Percentiles rank a stretch among this genome's conserved stretches.
Evolutionary conservation across 1,140 invertebrate genomes (phyloP).

Genomic region (Drosophila grimshawi): DNA sequence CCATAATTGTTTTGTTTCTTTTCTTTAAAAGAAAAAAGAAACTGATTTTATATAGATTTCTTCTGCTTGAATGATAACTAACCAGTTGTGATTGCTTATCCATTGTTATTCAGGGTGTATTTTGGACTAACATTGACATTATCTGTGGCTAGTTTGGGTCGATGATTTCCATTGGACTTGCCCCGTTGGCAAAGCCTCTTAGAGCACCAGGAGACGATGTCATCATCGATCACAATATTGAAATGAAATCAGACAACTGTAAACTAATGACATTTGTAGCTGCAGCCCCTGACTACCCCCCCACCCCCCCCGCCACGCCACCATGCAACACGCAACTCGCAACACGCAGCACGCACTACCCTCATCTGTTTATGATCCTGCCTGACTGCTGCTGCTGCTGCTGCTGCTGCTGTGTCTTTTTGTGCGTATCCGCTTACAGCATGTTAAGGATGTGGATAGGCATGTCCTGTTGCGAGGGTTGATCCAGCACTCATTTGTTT

Average conservation of each 20-base stretch:
- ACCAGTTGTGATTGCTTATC: too few relatives aligned
- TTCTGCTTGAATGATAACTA: too few relatives aligned
- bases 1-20: too few relatives aligned
- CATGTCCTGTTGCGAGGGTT: constrained; percentile 43
- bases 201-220: constrained; percentile 31
- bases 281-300: not conserved
- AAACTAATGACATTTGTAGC: constrained; percentile 61
- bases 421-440: constrained; percentile 64
- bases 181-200: not conserved
- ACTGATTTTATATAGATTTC: too few relatives aligned
- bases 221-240: constrained; percentile 79
- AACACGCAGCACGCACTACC: not conserved
- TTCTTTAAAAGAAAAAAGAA: too few relatives aligned
- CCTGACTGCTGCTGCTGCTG: constrained; percentile 17
- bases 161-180: not conserved
- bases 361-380: constrained; percentile 13
- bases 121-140: too few relatives aligned
- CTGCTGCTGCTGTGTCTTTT: constrained; percentile 4
- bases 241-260: constrained; percentile 80
- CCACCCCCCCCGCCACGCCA: too few relatives aligned
- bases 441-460: constrained; percentile 11
- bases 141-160: not conserved
- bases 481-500: constrained; percentile 69
- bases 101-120: too few relatives aligned
- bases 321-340: not conserved